Percentiles rank a stretch among this genome's conserved stretches.
Evolutionary conservation across 1,140 invertebrate genomes (phyloP).

Genomic region (Calosoma granatense): DNA sequence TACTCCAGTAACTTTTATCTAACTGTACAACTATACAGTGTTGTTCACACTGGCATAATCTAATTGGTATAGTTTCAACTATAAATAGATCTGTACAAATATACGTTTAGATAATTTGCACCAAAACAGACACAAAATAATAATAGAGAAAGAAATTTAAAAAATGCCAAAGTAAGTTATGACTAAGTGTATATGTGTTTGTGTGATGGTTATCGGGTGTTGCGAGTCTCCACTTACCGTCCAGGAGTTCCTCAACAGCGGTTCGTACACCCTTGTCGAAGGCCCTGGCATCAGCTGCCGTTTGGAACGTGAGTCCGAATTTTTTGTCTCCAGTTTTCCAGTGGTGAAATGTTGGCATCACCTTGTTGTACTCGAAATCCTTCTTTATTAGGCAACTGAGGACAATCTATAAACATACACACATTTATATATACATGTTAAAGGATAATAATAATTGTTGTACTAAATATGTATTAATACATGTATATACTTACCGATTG

Average conservation of each 20-base stretch:
- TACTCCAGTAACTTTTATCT: too few relatives aligned
- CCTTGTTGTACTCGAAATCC: conserved; percentile 95
- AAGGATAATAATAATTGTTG: neutral
- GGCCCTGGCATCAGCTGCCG: conserved; percentile 82
- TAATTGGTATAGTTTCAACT: too few relatives aligned
- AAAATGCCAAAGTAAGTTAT: too few relatives aligned
- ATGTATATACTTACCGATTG: conserved; percentile 60
- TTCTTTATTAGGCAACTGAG: conserved; percentile 90
- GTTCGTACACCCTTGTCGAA: conserved; percentile 87
- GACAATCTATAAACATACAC: conserved; percentile 59
- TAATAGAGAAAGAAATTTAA: too few relatives aligned
- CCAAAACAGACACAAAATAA: too few relatives aligned
- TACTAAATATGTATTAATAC: neutral
- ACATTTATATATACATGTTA: too few relatives aligned
- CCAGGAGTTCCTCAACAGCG: conserved; percentile 81
- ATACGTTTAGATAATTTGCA: too few relatives aligned
- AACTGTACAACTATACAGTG: too few relatives aligned
- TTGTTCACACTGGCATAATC: too few relatives aligned
- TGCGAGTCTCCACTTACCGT: conserved; percentile 57
- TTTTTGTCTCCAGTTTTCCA: conserved; percentile 92
- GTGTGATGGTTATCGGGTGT: too few relatives aligned
- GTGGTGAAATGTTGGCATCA: conserved; percentile 97
- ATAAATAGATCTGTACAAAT: too few relatives aligned
- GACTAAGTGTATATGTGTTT: too few relatives aligned
- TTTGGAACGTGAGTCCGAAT: conserved; percentile 91